phyloP scores from a whole-genome alignment of 2,888 invertebrate genomes.

The Andrena bicolor region DNA sequence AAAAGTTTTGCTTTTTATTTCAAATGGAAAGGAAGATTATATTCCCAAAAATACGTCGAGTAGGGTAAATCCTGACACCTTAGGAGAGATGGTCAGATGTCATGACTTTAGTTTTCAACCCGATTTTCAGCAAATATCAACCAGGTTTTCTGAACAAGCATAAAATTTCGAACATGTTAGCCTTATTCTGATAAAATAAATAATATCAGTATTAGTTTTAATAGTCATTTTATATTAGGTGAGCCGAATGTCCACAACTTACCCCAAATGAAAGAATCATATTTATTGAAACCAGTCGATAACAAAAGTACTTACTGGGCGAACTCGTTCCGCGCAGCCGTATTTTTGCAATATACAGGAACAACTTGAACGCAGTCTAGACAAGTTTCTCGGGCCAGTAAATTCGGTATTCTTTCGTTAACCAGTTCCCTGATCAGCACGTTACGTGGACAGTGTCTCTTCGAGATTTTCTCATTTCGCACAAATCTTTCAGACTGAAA shows the following conservation, averaged over 20 bases:
- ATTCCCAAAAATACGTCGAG: too few species aligned
- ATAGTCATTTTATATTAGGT: too few species aligned
- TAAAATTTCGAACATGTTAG: too few species aligned
- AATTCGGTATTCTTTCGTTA: constrained; percentile 42
- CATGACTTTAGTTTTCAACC: too few species aligned
- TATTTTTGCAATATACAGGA: constrained; percentile 39
- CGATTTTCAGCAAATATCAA: too few species aligned
- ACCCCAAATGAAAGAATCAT: background rate
- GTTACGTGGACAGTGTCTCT: background rate
- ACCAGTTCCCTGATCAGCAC: constrained; percentile 1
- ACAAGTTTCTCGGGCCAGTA: constrained; percentile 49
- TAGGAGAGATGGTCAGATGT: too few species aligned
- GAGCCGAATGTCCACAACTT: background rate
- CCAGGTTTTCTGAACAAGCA: too few species aligned
- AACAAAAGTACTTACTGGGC: constrained; percentile 36
- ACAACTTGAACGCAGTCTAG: constrained; percentile 29
- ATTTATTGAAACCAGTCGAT: constrained; percentile 46
- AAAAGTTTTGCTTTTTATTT: too few species aligned
- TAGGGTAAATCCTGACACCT: too few species aligned
- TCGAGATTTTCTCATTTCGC: background rate
- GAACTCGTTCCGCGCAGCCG: constrained; percentile 21
- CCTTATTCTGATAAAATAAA: too few species aligned
- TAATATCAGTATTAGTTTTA: too few species aligned
- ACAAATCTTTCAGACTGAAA: background rate
- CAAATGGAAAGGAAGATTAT: too few species aligned